Evolutionary conservation across 1,140 invertebrate species (phyloP), one percentile per base, ranked within the genome.

Genomic region (Aphelinus certus): DNA sequence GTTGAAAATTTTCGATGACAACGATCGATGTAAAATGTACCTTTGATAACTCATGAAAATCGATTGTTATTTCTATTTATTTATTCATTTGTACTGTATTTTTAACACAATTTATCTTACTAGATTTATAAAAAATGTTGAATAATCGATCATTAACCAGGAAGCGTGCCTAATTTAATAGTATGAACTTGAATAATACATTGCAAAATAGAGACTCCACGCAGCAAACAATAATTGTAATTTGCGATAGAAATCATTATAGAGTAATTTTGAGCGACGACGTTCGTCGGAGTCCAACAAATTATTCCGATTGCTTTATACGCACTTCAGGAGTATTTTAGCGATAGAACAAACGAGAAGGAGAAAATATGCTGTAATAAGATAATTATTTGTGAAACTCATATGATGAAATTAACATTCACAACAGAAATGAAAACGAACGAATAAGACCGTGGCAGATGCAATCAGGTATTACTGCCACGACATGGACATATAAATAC

Each of bases 1-100:
- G 26, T 26, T 26, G 26, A 26, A 26, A 26, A 26, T 26, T 7
- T 75, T 75, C 66, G 66, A 75, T 69, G 66, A 75, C 73, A 75
- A 75, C 57, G 73, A 75, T 7, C 46, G 51, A 68, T 42, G 45
- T 57, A 64, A 69, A 69, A 69, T 70, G 66, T 75, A 75, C 49
- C 64, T 69, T 69, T 7, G 55, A 56, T 68, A 56, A 74, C 56
- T 68, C 56, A 42, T 61, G 43, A n/a, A 62, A 61, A 47, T 63
- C 45, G 2, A 3, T 7, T 46, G 5, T 57, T 67, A 10, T 67
- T 56, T 67, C 43, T 2, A 4, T 48, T 67, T 46, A n/a, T 49
- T 47, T 63, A n/a, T 55, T 9, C 3, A 55, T 63, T 10, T 63
- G 43, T 45, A 9, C 55, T 64, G 48, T 64, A 10, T 42, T 9